Evolutionary conservation across 2,888 invertebrate genomes (phyloP).

Genomic region (Trichacis sp.): DNA sequence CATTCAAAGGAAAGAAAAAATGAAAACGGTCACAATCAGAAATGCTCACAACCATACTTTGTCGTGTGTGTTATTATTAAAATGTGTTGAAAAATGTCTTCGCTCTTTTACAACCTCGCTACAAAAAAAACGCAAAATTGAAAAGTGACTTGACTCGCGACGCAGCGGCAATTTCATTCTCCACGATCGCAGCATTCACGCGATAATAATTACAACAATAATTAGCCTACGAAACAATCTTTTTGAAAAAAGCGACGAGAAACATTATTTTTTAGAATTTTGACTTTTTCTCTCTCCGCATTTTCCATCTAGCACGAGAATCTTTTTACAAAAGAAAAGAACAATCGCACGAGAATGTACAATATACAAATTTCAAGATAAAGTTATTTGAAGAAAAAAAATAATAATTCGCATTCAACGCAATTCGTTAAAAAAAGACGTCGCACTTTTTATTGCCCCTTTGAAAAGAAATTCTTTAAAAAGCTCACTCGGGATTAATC

Average conservation of each 20-base stretch:
- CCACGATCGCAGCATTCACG: background rate
- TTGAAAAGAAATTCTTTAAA: too few relatives aligned
- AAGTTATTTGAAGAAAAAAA: too few relatives aligned
- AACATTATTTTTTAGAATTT: background rate
- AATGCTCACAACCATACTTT: conserved; percentile 62
- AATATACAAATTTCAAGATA: too few relatives aligned
- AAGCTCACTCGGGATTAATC: background rate
- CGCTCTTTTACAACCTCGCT: background rate
- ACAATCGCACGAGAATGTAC: too few relatives aligned
- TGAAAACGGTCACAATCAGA: conserved; percentile 32
- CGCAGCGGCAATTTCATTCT: conserved; percentile 3
- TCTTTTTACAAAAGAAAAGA: too few relatives aligned
- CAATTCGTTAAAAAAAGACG: too few relatives aligned
- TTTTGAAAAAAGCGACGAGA: background rate
- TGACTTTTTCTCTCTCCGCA: too few relatives aligned
- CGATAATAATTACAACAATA: background rate
- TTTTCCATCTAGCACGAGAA: too few relatives aligned
- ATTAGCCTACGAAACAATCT: background rate
- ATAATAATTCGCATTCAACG: too few relatives aligned
- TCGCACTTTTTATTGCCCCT: too few relatives aligned
- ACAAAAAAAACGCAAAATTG: conserved; percentile 1
- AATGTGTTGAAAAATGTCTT: conserved; percentile 33
- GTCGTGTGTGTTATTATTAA: conserved; percentile 55
- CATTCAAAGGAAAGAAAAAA: too few relatives aligned
- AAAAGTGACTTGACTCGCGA: conserved; percentile 1